Evolutionary conservation across 2,888 invertebrate species (phyloP), one percentile per base, ranked within the genome.

Genomic region (Azorinus chamasolen): DNA sequence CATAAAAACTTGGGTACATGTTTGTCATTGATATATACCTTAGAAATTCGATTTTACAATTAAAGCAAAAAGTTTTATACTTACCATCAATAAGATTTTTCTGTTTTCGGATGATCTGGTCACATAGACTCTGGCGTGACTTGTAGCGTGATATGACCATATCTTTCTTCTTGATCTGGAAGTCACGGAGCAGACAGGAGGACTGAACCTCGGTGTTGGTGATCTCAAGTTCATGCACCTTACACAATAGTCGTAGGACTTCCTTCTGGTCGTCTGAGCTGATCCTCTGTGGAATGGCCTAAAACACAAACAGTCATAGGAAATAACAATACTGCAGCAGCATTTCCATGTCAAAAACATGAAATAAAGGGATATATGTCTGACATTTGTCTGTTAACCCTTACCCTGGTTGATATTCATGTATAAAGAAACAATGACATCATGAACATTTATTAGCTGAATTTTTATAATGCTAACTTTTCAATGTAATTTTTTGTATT

Each of bases 201-300:
- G 97, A 97, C 93, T 97, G 97, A 87, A 98, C 94, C 86, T 98
- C 97, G 37, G 93, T 89, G 74, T 93, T 98, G 92, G 98, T 97
- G 0, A 98, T 97, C 93, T 98, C 98, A 66, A 98, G 94, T 93
- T 98, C 97, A 91, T 98, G 98, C 45, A 98, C 97, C 83, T 97
- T 95, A 89, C 97, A 97, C 92, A 99, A 95, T 57, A 99, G 94
- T 24, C 96, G 96, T 71, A 97, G 93, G 66, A 98, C 95, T 92
- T 99, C 98, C 48, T 97, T 95, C 93, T 99, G 98, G 83, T 98
- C 97, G 62, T 97, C 96, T 76, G 96, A 97, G 90, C 96, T 96
- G 63, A 97, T 95, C 64, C 96, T 95, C 62, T 96, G 96, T 3
- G 98, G 97, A 73, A 98, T 94, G 94, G 96, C 96, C 97, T 96